Evolutionary conservation across 2,113 vertebrate genomes (phyloP), one percentile per base, ranked within the genome.

Genomic region (Pterocles burchelli): DNA sequence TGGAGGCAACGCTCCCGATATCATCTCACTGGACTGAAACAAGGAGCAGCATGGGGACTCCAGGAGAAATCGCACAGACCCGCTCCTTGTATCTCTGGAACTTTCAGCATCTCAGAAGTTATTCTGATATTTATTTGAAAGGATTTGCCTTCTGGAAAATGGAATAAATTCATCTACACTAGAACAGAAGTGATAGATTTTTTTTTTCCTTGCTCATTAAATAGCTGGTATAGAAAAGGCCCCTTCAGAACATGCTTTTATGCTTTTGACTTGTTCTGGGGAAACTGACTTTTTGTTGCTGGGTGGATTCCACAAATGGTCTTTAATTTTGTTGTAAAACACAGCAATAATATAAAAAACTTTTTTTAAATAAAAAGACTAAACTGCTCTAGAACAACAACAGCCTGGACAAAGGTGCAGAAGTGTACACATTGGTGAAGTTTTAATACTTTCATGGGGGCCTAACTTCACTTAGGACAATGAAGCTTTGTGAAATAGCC

Each of bases 11-110:
- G 97, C 98, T 83, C 99, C 99, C 3, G 99, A 99, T 72, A 98
- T 99, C 95, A 99, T 99, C 97, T 99, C 99, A 21, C 96, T 99
- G 96, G 99, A 99, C 97, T 99, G 97, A 98, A 75, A 55, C 34
- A 8, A 3, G 46, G 86, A 68, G 85, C 95, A 72, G 58, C 81
- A n/a, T 3, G 36, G 81, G 58, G 63, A 91, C 93, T 94, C 90
- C 88, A 54, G 76, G 91, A 95, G 92, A 77, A 79, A 88, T 15
- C 43, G 71, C 80, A 84, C 92, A 80, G 24, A 85, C 93, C 91
- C 90, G 87, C 78, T 86, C 51, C 82, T 85, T 33, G 49, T 91
- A 29, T 84, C 51, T 89, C 70, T 33, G 88, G 74, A 90, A 88
- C 75, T 74, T 74, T 79, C 58, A 24, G 93, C 93, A 41, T 88